Percentiles rank a stretch among this genome's conserved stretches.
Conservation (phyloP, 2,888 invertebrate genomes). For the Beris chalybata region DNA sequence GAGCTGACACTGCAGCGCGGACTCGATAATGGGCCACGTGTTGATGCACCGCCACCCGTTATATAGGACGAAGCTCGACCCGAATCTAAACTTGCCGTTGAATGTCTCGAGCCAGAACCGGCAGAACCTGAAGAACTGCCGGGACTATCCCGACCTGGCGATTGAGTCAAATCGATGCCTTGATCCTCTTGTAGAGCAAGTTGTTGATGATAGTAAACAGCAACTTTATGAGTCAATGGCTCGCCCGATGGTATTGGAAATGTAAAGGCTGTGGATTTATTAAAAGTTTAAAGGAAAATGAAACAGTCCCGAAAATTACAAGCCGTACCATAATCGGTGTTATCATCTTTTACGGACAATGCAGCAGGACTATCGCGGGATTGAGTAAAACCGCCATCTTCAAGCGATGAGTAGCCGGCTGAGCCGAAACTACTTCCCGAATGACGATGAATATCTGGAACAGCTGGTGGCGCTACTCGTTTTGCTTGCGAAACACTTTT, state of each 20-base stretch:
- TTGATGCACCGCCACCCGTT: constrained; percentile 57
- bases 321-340: constrained; percentile 40
- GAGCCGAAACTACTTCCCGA: constrained; percentile 55
- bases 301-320: neutral
- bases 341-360: constrained; percentile 50
- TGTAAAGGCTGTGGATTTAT: constrained; percentile 61
- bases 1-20: constrained; percentile 76
- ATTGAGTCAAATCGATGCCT: constrained; percentile 87
- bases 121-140: constrained; percentile 86
- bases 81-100: constrained; percentile 82
- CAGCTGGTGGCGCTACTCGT: constrained; percentile 87
- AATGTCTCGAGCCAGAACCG: constrained; percentile 85
- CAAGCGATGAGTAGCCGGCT: constrained; percentile 44
- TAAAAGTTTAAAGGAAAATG: neutral
- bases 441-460: constrained; percentile 76
- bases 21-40: constrained; percentile 61
- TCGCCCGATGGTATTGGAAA: constrained; percentile 67
- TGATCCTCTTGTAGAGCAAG: constrained; percentile 83
- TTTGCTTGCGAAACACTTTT: constrained; percentile 84
- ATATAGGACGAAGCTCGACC: constrained; percentile 85
- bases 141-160: constrained; percentile 91
- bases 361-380: constrained; percentile 55
- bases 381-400: constrained; percentile 56
- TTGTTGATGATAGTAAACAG: constrained; percentile 80
- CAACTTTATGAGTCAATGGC: constrained; percentile 74